Evolutionary conservation across 2,888 invertebrate species (phyloP).

Genomic region (Bembecia ichneumoniformis): DNA sequence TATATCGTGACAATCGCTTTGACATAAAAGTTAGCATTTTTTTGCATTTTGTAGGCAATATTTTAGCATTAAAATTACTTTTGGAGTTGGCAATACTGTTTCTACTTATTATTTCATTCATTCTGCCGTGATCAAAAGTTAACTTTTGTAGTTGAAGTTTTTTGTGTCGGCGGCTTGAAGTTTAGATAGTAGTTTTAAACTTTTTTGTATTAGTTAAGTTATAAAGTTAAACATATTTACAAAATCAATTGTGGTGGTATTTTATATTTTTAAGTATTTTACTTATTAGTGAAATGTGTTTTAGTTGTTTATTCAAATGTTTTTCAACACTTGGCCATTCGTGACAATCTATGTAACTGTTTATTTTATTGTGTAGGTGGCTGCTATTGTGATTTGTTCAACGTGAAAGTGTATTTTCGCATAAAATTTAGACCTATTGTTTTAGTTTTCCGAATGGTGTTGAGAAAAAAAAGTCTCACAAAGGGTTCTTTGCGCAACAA

Average conservation of each 20-base stretch:
- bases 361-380: conserved; percentile 66
- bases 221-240: not conserved
- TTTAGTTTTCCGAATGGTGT: conserved; percentile 53
- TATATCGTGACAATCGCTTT: too few species aligned
- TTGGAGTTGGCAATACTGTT: too few species aligned
- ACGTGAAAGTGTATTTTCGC: conserved; percentile 70
- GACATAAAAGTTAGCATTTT: too few species aligned
- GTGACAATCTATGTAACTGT: conserved; percentile 37
- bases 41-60: too few species aligned
- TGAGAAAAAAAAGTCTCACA: conserved; percentile 42
- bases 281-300: not conserved
- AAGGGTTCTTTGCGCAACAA: conserved; percentile 33
- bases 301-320: conserved; percentile 6
- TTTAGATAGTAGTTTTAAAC: conserved; percentile 16
- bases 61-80: too few species aligned
- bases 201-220: conserved; percentile 16
- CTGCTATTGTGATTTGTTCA: conserved; percentile 46
- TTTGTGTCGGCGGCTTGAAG: too few species aligned
- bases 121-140: too few species aligned
- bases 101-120: too few species aligned
- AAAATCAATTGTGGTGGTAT: too few species aligned
- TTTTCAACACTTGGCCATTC: not conserved
- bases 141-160: too few species aligned
- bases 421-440: conserved; percentile 70
- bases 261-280: too few species aligned